Conservation (phyloP, 1,140 invertebrate genomes). For the Lordiphosa mommai region DNA sequence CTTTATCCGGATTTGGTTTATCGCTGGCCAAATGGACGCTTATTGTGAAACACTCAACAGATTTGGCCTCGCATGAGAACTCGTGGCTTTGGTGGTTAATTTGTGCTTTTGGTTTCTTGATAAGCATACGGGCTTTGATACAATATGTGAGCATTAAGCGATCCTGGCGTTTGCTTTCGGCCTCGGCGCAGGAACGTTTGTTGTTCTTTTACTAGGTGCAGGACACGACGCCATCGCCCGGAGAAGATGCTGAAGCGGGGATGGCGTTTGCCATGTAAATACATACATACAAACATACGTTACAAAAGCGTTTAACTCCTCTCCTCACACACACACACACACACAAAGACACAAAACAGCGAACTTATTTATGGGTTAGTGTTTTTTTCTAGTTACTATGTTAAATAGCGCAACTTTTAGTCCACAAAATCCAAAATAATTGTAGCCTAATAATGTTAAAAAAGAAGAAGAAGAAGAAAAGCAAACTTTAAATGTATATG, state of each 20-base stretch:
- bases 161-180: constrained; percentile 92
- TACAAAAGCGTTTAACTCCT: neutral
- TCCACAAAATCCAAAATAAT: constrained; percentile 26
- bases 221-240: constrained; percentile 22
- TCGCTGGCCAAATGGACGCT: constrained; percentile 96
- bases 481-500: constrained; percentile 8
- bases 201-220: constrained; percentile 90
- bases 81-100: constrained; percentile 95
- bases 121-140: constrained; percentile 92
- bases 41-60: constrained; percentile 94
- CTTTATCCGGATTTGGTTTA: constrained; percentile 93
- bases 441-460: constrained; percentile 35
- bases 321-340: constrained; percentile 14
- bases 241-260: constrained; percentile 13
- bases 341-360: constrained; percentile 18
- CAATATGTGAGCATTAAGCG: constrained; percentile 95
- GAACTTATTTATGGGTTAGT: constrained; percentile 49
- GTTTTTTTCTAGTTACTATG: constrained; percentile 61
- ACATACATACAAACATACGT: no score
- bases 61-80: constrained; percentile 90
- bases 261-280: constrained; percentile 52
- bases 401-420: constrained; percentile 70
- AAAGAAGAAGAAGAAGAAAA: neutral
- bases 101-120: constrained; percentile 92
- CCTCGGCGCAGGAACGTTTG: constrained; percentile 90